These are phyloP conservation scores for Argyrosomus japonicus DNA, from an alignment of 2,113 vertebrate genomes.

Conservation along the genomic window DNA sequence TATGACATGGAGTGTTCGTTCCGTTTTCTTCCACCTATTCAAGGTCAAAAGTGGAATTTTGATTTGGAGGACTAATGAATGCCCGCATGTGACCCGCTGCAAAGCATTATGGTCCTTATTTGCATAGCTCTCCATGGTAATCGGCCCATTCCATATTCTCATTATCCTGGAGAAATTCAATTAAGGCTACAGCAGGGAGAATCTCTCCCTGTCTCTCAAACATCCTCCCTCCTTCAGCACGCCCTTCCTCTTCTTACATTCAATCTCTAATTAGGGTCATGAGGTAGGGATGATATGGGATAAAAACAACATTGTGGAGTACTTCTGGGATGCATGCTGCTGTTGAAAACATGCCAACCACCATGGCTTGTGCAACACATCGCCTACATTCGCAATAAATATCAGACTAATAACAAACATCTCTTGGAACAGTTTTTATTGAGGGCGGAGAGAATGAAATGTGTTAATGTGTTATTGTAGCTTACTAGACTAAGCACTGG, in stretches of 20 bases:
- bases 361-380: background rate
- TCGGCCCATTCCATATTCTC: conserved; percentile 79
- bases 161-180: conserved; percentile 82
- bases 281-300: conserved; percentile 54
- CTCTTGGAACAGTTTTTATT: conserved; percentile 29
- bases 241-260: conserved; percentile 62
- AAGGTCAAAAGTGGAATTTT: conserved; percentile 76
- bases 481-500: conserved; percentile 17
- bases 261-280: conserved; percentile 75
- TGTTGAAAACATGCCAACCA: conserved; percentile 21
- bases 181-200: conserved; percentile 73
- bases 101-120: conserved; percentile 80
- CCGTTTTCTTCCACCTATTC: conserved; percentile 57
- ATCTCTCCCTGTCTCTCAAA: conserved; percentile 66
- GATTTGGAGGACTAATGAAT: conserved; percentile 73
- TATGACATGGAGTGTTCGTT: conserved; percentile 27
- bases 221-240: conserved; percentile 58
- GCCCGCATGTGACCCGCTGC: conserved; percentile 64
- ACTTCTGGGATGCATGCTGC: conserved; percentile 27
- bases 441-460: conserved; percentile 22
- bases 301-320: conserved; percentile 50
- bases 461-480: conserved; percentile 42
- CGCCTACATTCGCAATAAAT: conserved; percentile 18
- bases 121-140: conserved; percentile 83
- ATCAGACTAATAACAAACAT: conserved; percentile 34